A percentile compares a stretch with the other conserved stretches of the same genome.
Evolutionary conservation across 2,797 vertebrate species (phyloP).

Genomic region (Pangasius mekongensis): DNA sequence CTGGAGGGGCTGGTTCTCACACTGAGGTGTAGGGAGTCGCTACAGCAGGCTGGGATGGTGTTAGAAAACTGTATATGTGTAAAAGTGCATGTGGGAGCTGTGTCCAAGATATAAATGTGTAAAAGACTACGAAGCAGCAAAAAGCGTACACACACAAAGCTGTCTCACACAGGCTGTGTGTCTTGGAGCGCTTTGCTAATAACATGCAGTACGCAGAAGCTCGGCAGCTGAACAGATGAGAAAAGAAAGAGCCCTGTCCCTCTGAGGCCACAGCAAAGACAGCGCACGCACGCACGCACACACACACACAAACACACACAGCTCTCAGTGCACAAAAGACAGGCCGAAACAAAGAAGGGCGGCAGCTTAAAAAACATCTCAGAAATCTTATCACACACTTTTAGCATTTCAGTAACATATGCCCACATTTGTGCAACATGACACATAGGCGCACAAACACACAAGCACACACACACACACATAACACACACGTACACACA

Average conservation of each 20-base stretch:
- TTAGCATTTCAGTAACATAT: conserved; percentile 56
- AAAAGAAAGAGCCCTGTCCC: conserved; percentile 55
- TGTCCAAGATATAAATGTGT: conserved; percentile 3
- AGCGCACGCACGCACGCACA: conserved; percentile 30
- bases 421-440: conserved; percentile 46
- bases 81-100: conserved; percentile 10
- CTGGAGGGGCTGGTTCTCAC: conserved; percentile 40
- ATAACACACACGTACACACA: conserved; percentile 23
- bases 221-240: conserved; percentile 59
- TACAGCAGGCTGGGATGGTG: conserved; percentile 18
- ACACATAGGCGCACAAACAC: conserved; percentile 34
- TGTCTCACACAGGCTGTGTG: conserved; percentile 60
- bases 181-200: conserved; percentile 66
- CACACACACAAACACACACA: conserved; percentile 23
- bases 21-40: conserved; percentile 24
- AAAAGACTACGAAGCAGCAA: background rate
- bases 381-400: conserved; percentile 53
- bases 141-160: conserved; percentile 28
- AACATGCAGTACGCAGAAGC: conserved; percentile 64
- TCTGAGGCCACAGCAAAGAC: conserved; percentile 47
- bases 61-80: conserved; percentile 17
- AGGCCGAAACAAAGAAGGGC: conserved; percentile 56
- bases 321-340: conserved; percentile 32
- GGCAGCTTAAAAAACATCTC: conserved; percentile 50
- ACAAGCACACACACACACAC: conserved; percentile 35